Evolutionary conservation across 2,797 vertebrate species (phyloP), one percentile per base, ranked within the genome.

Genomic region (Glyptemys insculpta): DNA sequence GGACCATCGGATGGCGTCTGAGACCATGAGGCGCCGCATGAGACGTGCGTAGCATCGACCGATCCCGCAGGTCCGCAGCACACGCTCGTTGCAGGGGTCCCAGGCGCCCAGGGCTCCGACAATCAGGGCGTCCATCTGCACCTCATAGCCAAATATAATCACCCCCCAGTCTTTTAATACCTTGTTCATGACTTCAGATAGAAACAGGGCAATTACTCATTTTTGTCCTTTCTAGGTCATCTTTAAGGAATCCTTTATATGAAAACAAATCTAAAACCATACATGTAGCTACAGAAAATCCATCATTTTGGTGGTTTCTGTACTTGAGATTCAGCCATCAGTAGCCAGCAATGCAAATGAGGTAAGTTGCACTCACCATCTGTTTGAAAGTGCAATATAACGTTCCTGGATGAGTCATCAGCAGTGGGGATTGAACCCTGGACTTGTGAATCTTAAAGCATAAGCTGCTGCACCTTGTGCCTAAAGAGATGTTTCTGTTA

Each of bases 251-350:
- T 54, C 80, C 93, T 94, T 95, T 89, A 85, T 92, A 25, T 3
- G 86, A 85, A 79, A 29, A 92, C 62, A 74, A 95, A 93, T 96
- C 93, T 94, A 91, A 1, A 85, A 95, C 88, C 84, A 53, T 65
- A 78, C 92, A 91, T 3, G 27, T 94, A 96, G 95, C 95, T 29
- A 23, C 89, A 94, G 96, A 93, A 97, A 95, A 92, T 94, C 96
- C 93, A 91, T 92, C 0, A 0, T 86, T 86, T n/a, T 0, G 2
- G 84, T 95, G 95, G 90, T 96, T 96, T 62, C 93, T 95, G 95
- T 93, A 91, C 96, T 91, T 91, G 94, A 94, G 95, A 62, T 88
- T 72, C 54, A 82, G 94, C 87, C 23, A 74, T 65, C 65, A 79
- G 83, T 79, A 94, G 79, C 87, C 65, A 1, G 52, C 0, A 80